Evolutionary conservation across 2,113 vertebrate species (phyloP).

Genomic region (Cynoglossus semilaevis): DNA sequence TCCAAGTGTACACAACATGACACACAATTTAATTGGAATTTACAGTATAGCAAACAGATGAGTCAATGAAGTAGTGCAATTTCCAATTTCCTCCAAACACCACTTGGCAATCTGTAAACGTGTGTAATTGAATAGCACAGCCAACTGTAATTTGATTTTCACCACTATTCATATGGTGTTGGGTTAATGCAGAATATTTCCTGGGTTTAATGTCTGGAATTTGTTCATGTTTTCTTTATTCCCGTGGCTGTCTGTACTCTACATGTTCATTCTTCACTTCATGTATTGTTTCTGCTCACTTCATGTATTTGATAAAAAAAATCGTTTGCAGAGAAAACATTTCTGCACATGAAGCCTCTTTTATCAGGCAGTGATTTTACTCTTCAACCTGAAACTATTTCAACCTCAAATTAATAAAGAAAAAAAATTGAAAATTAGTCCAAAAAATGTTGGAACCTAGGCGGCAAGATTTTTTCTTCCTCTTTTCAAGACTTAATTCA

Average conservation of each 20-base stretch:
- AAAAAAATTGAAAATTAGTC: too few relatives aligned
- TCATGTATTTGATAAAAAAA: too few relatives aligned
- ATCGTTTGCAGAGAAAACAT: too few relatives aligned
- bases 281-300: too few relatives aligned
- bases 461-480: too few relatives aligned
- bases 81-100: slow-evolving; percentile 68
- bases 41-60: slow-evolving; percentile 52
- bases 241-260: not conserved
- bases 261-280: too few relatives aligned
- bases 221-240: slow-evolving; percentile 29
- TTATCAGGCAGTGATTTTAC: too few relatives aligned
- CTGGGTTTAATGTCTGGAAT: not conserved
- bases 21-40: slow-evolving; percentile 56
- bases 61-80: slow-evolving; percentile 51
- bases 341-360: too few relatives aligned
- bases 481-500: too few relatives aligned
- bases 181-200: slow-evolving; percentile 51
- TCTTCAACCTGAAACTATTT: too few relatives aligned
- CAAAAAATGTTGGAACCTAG: too few relatives aligned
- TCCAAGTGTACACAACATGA: slow-evolving; percentile 43
- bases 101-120: slow-evolving; percentile 41
- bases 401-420: too few relatives aligned
- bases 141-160: slow-evolving; percentile 51
- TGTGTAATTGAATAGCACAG: slow-evolving; percentile 43
- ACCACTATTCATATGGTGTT: slow-evolving; percentile 45